These are phyloP conservation scores for Phyllostomus discolor DNA, from an alignment of 2,113 vertebrate genomes.

Conservation along the genomic window DNA sequence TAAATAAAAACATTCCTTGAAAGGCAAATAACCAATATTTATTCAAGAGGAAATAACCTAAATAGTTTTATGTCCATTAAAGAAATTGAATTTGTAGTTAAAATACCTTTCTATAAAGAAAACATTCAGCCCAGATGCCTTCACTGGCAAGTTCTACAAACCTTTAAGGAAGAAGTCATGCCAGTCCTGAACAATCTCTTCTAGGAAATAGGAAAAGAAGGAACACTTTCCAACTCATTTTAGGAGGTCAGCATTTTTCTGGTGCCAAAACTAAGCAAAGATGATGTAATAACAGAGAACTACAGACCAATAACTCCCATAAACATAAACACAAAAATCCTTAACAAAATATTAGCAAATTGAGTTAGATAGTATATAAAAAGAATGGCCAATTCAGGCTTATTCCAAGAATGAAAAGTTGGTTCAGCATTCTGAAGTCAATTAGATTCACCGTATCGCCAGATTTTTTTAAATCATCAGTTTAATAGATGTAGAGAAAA, in stretches of 20 bases:
- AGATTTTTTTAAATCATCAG: not conserved
- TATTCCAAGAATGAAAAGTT: not conserved
- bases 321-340: not conserved
- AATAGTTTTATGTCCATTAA: not conserved
- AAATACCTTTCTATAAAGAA: not conserved
- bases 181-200: not conserved
- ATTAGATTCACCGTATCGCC: not conserved
- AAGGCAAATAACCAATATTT: not conserved
- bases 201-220: not conserved
- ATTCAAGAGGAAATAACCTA: conserved; percentile 1
- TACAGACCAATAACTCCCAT: not conserved
- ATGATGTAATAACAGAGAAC: not conserved
- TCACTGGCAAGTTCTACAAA: not conserved
- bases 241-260: not conserved
- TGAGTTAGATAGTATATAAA: not conserved
- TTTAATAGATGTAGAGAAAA: not conserved
- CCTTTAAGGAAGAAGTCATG: not conserved
- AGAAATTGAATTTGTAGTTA: conserved; percentile 31
- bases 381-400: not conserved
- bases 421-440: conserved; percentile 11
- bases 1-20: not conserved
- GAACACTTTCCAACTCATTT: not conserved
- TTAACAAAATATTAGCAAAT: conserved; percentile 10
- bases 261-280: not conserved
- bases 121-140: not conserved